Evolutionary conservation across 2,113 vertebrate genomes (phyloP), one percentile per base, ranked within the genome.

Genomic region (Anolis sagrei): DNA sequence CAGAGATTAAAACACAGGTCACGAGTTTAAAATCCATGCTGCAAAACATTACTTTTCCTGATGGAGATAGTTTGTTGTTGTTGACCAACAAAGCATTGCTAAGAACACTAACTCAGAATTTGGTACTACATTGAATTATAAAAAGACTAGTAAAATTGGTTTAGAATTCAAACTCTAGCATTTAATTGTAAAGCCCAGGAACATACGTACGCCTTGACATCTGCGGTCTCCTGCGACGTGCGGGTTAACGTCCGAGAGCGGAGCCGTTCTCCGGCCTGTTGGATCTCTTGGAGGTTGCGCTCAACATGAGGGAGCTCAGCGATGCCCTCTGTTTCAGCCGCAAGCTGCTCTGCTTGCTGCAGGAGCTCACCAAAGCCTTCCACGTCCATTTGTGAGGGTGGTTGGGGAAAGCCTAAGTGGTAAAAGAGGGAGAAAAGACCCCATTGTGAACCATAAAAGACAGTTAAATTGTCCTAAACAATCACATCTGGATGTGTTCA

Each of bases 171-270:
- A 27, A 14, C 7, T 4, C 21, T 10, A 25, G 29, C 29, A 49
- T n/a, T 21, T 16, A 34, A 25, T 4, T 3, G 27, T 4, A 36
- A 16, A 4, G 76, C 69, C 21, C 18, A n/a, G 76, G 1, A n/a
- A 95, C 99, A 98, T 91, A 99, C 98, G 99, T 91, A 99, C 98
- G 99, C 99, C 95, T 99, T 99, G 3, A 99, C 99, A 14, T 99
- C 97, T 0, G 98, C 98, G 0, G 98, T 98, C 95, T 99, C 99
- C 94, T 99, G 99, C 0, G 98, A 98, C 0, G 97, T 99, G 83
- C 98, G 98, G 64, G 98, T 99, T 88, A 99, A 96, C 0, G 98
- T 99, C 77, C 97, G 96, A 18, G 99, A 99, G 9, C 99, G 97
- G 82, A 99, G 97, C 34, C 98, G 97, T 94, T 99, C 99, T 1